Conservation (phyloP, 2,797 vertebrate genomes). For the Rhincodon typus region DNA sequence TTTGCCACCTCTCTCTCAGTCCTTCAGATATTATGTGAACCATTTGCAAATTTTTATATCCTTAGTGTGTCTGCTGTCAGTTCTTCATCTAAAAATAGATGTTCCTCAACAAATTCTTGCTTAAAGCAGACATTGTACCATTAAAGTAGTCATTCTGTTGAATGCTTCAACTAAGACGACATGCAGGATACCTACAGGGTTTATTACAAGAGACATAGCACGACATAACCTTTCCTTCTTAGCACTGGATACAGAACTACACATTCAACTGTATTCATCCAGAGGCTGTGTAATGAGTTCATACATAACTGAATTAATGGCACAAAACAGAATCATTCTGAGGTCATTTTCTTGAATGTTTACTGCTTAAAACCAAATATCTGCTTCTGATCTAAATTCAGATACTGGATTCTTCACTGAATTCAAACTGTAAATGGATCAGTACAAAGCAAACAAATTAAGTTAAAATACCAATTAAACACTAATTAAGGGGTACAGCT, state of each 20-base stretch:
- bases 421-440: background rate
- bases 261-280: background rate
- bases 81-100: background rate
- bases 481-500: constrained; percentile 26
- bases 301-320: background rate
- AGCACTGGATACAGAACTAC: background rate
- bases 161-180: background rate
- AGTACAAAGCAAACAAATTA: constrained; percentile 21
- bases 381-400: background rate
- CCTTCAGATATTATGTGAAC: background rate
- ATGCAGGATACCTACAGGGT: background rate
- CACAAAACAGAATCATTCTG: background rate
- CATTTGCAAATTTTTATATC: background rate
- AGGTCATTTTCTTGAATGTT: background rate
- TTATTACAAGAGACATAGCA: background rate
- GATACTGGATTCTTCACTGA: background rate
- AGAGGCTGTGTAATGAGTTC: background rate
- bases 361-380: background rate
- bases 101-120: background rate
- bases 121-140: background rate
- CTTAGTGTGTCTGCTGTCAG: background rate
- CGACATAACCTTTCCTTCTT: background rate
- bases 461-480: constrained; percentile 25
- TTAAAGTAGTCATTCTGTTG: background rate
- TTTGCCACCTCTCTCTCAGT: background rate